Percentiles rank a stretch among this genome's conserved stretches.
These are phyloP conservation scores for Potorous gilbertii DNA, from an alignment of 2,797 vertebrate genomes.

Conservation along the genomic window DNA sequence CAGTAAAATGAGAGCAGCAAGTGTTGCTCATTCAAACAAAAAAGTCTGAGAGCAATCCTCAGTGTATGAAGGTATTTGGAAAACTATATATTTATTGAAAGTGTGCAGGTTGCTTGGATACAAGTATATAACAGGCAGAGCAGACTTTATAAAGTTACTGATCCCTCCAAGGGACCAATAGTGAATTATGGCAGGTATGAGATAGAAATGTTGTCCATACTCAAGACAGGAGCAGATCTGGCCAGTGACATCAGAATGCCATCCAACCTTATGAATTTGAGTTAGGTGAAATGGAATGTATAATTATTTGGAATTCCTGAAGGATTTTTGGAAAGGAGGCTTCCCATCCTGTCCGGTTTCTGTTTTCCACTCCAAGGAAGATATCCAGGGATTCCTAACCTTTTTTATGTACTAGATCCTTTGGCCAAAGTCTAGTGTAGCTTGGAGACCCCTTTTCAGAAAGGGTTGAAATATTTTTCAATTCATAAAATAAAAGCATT, in stretches of 20 bases:
- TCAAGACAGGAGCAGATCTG: neutral
- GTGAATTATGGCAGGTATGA: neutral
- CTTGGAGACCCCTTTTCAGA: neutral
- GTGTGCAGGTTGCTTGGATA: conserved; percentile 62
- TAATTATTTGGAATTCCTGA: neutral
- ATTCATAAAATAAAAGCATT: neutral
- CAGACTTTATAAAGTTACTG: neutral
- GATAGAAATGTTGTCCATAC: neutral
- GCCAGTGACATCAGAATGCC: neutral
- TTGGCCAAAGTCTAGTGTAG: neutral
- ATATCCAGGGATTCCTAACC: neutral
- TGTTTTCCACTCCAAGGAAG: neutral
- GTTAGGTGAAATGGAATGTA: neutral
- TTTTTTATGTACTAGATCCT: neutral
- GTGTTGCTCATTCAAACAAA: conserved; percentile 45
- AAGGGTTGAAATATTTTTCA: neutral
- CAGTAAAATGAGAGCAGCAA: conserved; percentile 61
- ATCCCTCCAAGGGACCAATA: neutral
- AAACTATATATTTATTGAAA: conserved; percentile 61
- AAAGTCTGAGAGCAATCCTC: conserved; percentile 64
- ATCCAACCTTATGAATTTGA: neutral
- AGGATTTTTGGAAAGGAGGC: neutral
- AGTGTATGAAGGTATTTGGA: conserved; percentile 73
- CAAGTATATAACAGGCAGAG: conserved; percentile 44
- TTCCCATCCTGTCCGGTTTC: neutral